Evolutionary conservation across 2,888 invertebrate genomes (phyloP).

Genomic region (Octonoba sinensis): DNA sequence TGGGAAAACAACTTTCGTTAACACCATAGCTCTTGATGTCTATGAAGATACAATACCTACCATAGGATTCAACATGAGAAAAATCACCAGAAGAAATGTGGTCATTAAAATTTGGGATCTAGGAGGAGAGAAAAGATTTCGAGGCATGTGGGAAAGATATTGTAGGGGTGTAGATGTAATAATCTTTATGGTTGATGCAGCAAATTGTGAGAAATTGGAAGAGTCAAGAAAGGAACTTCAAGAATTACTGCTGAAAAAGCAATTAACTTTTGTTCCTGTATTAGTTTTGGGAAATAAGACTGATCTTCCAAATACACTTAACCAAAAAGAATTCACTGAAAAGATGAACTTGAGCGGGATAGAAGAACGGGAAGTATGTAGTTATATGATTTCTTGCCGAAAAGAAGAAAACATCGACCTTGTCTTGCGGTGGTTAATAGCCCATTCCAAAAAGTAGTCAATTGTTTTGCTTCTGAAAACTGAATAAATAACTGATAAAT

Average conservation of each 20-base stretch:
- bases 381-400: slow-evolving; percentile 99
- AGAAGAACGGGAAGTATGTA: slow-evolving; percentile 99
- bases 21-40: slow-evolving; percentile 99
- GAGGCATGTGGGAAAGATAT: slow-evolving; percentile 99
- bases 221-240: slow-evolving; percentile 99
- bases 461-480: too few relatives aligned
- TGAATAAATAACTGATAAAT: too few relatives aligned
- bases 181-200: slow-evolving; percentile 99
- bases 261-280: slow-evolving; percentile 92
- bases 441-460: slow-evolving; percentile 79
- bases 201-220: slow-evolving; percentile 98
- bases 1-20: slow-evolving; percentile 99
- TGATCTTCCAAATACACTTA: slow-evolving; percentile 95
- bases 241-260: slow-evolving; percentile 96
- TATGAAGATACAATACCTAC: slow-evolving; percentile 99
- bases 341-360: slow-evolving; percentile 91
- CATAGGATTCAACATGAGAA: slow-evolving; percentile 99
- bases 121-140: slow-evolving; percentile 98
- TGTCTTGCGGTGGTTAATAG: slow-evolving; percentile 97
- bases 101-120: slow-evolving; percentile 90
- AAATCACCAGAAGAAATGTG: slow-evolving; percentile 99
- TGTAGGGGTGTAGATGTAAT: slow-evolving; percentile 99
- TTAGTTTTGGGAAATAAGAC: slow-evolving; percentile 98
- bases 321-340: slow-evolving; percentile 98
- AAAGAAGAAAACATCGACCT: slow-evolving; percentile 99